Percentiles rank a stretch among this genome's conserved stretches.
These are phyloP conservation scores for Austrofundulus limnaeus DNA, from an alignment of 2,113 vertebrate species.

Conservation along the genomic window DNA sequence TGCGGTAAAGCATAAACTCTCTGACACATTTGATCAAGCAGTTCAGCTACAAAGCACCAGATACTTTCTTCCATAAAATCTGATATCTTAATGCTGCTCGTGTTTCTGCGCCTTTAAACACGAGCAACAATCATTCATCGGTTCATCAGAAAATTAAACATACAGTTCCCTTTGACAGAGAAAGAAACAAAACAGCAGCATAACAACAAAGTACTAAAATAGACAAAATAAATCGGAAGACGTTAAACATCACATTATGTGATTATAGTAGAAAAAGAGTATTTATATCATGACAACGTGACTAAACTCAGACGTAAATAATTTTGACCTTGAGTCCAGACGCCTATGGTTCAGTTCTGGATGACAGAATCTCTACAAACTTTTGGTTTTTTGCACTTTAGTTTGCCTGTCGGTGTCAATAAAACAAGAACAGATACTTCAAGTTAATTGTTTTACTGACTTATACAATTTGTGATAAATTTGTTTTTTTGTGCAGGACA, in stretches of 20 bases:
- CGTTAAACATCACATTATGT: conserved; percentile 12
- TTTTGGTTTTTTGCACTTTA: no score
- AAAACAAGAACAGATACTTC: no score
- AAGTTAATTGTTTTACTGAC: no score
- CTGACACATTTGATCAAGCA: conserved; percentile 15
- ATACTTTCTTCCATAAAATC: conserved; percentile 9
- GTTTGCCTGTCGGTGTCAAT: no score
- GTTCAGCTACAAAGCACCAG: conserved; percentile 7
- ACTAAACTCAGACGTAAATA: no score
- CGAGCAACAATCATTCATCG: no score
- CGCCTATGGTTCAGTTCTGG: no score
- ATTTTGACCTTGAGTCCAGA: no score
- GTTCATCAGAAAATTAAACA: no score
- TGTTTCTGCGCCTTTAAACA: conserved; percentile 10
- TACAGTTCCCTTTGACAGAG: conserved; percentile 8
- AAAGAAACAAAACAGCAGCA: background rate
- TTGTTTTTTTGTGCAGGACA: no score
- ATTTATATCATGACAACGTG: background rate
- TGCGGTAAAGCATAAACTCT: conserved; percentile 18
- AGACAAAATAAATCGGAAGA: conserved; percentile 11
- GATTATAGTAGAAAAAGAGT: background rate
- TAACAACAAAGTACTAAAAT: background rate
- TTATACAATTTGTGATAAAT: no score
- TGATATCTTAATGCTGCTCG: conserved; percentile 3
- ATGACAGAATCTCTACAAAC: no score